Evolutionary conservation across 2,113 vertebrate species (phyloP), one percentile per base, ranked within the genome.

Genomic region (Tragelaphus strepsiceros): DNA sequence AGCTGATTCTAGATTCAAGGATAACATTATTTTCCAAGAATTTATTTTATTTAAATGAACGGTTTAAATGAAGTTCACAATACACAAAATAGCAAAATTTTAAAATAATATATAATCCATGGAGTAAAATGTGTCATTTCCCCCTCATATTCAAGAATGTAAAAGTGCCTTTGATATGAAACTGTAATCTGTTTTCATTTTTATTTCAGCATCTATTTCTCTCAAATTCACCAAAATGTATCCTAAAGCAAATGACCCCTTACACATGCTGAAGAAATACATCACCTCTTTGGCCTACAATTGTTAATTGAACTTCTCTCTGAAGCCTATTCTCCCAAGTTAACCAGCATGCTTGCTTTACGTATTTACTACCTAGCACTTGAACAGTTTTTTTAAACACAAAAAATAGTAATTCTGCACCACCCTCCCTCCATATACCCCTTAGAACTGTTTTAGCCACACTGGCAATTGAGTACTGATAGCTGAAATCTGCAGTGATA

Each of bases 171-270:
- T 98, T 98, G 96, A 98, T 84, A 91, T 80, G 85, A 86, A 98
- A 89, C 96, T 97, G 86, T 96, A 98, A 98, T 98, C 95, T 98
- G 96, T 97, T 96, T 97, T 98, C 91, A n/a, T 95, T 97, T 98
- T 98, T 98, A 98, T 97, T 98, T 97, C 94, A 97, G 83, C 54
- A 96, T 98, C 97, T 98, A 96, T 97, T 97, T 97, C 97, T 98
- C 64, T 89, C 96, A 98, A 98, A 98, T 98, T 98, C 84, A 94
- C 98, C 98, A 98, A 98, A 98, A 98, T 98, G 96, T 98, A 98
- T 99, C 98, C 98, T 98, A 98, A 98, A 99, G 98, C 98, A 98
- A 99, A 95, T 98, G 97, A 98, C 98, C 98, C 98, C 97, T 96
- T 98, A 89, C 92, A 95, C 88, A 61, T 98, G 98, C 90, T 28